phyloP scores from a whole-genome alignment of 2,797 vertebrate genomes.

The Nannoperca australis region DNA sequence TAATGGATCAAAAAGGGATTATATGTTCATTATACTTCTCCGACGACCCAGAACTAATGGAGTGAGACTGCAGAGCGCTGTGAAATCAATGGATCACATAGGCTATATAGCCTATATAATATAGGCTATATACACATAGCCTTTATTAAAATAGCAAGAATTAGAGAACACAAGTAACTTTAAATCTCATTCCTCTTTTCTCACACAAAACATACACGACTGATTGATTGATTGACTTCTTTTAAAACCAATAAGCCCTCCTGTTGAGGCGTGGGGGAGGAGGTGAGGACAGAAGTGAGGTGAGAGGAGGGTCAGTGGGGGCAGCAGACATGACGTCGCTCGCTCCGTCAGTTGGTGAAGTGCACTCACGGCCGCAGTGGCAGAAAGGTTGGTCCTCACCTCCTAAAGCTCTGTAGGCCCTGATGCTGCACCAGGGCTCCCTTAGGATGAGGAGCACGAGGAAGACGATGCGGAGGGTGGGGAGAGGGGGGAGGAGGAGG shows the following conservation, averaged over 20 bases:
- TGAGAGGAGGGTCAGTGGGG: slow-evolving; percentile 7
- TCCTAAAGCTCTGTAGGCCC: slow-evolving; percentile 64
- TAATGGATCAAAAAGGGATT: slow-evolving; percentile 45
- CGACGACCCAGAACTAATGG: slow-evolving; percentile 43
- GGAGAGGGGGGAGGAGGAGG: slow-evolving; percentile 55
- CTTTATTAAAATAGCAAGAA: background rate
- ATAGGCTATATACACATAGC: no score
- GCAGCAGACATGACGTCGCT: slow-evolving; percentile 39
- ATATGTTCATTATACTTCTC: slow-evolving; percentile 43
- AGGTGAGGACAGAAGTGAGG: slow-evolving; percentile 25
- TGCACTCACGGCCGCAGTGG: slow-evolving; percentile 42
- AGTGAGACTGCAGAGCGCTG: slow-evolving; percentile 10
- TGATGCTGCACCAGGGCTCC: slow-evolving; percentile 66
- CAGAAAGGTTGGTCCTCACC: slow-evolving; percentile 68
- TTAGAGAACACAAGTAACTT: slow-evolving; percentile 9
- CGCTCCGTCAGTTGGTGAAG: slow-evolving; percentile 15
- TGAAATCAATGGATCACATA: slow-evolving; percentile 32
- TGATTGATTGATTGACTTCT: background rate
- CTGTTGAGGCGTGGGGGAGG: background rate
- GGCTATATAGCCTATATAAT: no score
- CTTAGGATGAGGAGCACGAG: slow-evolving; percentile 74
- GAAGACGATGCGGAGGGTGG: slow-evolving; percentile 71
- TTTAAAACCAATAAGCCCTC: background rate
- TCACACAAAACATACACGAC: background rate
- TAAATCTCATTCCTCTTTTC: slow-evolving; percentile 4